Evolutionary conservation across 2,888 invertebrate species (phyloP).

Genomic region (Hyposoter dolosus): DNA sequence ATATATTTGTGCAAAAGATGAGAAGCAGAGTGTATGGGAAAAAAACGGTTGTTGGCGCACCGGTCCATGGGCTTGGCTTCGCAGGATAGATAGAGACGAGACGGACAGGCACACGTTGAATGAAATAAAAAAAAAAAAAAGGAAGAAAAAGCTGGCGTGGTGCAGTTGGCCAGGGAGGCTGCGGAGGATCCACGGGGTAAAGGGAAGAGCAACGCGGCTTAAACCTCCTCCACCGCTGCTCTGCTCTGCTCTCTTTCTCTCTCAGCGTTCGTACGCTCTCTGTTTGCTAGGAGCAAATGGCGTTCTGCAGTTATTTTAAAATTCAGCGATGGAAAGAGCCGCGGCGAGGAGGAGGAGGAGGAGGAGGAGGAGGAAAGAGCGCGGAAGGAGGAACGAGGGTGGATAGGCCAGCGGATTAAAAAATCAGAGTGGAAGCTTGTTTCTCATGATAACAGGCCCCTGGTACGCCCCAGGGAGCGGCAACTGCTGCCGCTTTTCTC

Average conservation of each 20-base stretch:
- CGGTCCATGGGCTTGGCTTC: constrained; percentile 47
- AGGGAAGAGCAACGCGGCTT: constrained; percentile 75
- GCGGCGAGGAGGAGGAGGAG: constrained; percentile 71
- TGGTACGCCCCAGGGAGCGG: constrained; percentile 75
- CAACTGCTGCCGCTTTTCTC: constrained; percentile 79
- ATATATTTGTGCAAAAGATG: constrained; percentile 17
- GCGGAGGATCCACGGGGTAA: constrained; percentile 62
- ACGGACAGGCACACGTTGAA: constrained; percentile 27
- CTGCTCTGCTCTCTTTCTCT: background rate
- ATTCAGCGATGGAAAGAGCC: constrained; percentile 81
- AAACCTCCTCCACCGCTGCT: constrained; percentile 75
- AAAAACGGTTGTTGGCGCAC: constrained; percentile 50
- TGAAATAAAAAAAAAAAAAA: constrained; percentile 60
- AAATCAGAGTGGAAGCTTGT: constrained; percentile 86
- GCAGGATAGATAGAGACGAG: constrained; percentile 33
- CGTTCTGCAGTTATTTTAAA: constrained; percentile 86
- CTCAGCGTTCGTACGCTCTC: constrained; percentile 68
- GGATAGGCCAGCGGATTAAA: constrained; percentile 83
- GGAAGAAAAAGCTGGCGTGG: constrained; percentile 58
- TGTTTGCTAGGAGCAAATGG: constrained; percentile 86
- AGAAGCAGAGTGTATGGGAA: constrained; percentile 58
- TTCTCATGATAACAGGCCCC: constrained; percentile 84
- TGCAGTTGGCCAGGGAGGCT: constrained; percentile 42
- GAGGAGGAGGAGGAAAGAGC: constrained; percentile 70
- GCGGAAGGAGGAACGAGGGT: constrained; percentile 71